Percentiles rank a stretch among this genome's conserved stretches.
Evolutionary conservation across 2,113 vertebrate genomes (phyloP).

Genomic region (Heterocephalus glaber): DNA sequence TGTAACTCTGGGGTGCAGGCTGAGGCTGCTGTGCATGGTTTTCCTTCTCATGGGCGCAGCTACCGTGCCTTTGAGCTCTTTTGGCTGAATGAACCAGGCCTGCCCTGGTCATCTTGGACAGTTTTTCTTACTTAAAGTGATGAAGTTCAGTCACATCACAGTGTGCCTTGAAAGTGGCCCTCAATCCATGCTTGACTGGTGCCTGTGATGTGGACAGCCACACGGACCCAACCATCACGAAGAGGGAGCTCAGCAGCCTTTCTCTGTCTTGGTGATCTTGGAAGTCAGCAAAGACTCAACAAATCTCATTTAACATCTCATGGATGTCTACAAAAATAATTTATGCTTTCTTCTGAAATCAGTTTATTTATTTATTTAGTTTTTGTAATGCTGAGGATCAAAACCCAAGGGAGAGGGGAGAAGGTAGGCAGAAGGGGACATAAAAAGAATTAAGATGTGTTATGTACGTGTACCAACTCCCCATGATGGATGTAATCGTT

Average conservation of each 20-base stretch:
- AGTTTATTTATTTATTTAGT: background rate
- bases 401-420: background rate
- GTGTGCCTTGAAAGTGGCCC: background rate
- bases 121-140: background rate
- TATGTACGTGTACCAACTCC: background rate
- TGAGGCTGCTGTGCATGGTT: background rate
- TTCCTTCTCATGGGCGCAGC: background rate
- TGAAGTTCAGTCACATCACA: too few species aligned
- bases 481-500: background rate
- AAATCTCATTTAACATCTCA: background rate
- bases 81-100: background rate
- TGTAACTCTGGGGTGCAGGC: background rate
- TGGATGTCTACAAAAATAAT: background rate
- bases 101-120: too few species aligned
- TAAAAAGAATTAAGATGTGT: background rate
- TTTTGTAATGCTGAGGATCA: background rate
- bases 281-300: background rate
- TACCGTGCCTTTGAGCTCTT: background rate
- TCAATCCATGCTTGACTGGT: background rate
- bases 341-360: background rate
- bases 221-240: accelerated
- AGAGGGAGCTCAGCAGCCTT: background rate
- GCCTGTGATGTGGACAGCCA: background rate
- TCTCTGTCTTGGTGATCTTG: background rate
- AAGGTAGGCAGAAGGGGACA: background rate